These are phyloP conservation scores for Chaetophractus vellerosus DNA, from an alignment of 2,797 vertebrate species.

Conservation along the genomic window DNA sequence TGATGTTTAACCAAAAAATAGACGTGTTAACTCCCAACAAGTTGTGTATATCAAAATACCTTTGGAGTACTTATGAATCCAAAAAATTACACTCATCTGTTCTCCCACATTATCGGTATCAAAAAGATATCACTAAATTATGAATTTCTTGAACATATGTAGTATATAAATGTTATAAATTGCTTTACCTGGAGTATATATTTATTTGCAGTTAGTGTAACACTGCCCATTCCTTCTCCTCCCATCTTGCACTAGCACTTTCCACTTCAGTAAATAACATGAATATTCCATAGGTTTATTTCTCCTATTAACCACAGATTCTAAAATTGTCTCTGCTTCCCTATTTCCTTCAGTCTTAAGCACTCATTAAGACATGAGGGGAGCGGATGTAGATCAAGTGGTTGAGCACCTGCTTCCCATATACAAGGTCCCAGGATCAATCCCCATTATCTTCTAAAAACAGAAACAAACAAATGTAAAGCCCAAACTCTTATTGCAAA, in stretches of 20 bases:
- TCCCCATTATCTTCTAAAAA: too few relatives aligned
- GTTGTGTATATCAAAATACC: neutral
- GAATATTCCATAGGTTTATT: neutral
- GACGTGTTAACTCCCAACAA: slow-evolving; percentile 5
- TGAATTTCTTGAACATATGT: slow-evolving; percentile 42
- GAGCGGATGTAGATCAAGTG: too few relatives aligned
- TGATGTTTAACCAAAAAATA: slow-evolving; percentile 36
- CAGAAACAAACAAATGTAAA: too few relatives aligned
- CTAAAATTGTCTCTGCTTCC: neutral
- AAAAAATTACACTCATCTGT: neutral
- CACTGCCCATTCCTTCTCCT: neutral
- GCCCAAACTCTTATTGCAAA: too few relatives aligned
- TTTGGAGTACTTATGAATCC: slow-evolving; percentile 26
- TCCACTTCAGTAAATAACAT: neutral
- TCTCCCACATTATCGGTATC: neutral
- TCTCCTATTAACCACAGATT: neutral
- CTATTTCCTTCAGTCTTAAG: neutral
- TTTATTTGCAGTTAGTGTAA: neutral
- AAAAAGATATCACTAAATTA: slow-evolving; percentile 25
- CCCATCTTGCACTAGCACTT: neutral
- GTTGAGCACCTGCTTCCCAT: too few relatives aligned
- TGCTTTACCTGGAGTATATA: slow-evolving; percentile 26
- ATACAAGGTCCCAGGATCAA: neutral
- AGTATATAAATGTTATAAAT: slow-evolving; percentile 42
- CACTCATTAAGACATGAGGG: too few relatives aligned